Evolutionary conservation across 2,113 vertebrate genomes (phyloP), one percentile per base, ranked within the genome.

Genomic region (Lonchura striata): DNA sequence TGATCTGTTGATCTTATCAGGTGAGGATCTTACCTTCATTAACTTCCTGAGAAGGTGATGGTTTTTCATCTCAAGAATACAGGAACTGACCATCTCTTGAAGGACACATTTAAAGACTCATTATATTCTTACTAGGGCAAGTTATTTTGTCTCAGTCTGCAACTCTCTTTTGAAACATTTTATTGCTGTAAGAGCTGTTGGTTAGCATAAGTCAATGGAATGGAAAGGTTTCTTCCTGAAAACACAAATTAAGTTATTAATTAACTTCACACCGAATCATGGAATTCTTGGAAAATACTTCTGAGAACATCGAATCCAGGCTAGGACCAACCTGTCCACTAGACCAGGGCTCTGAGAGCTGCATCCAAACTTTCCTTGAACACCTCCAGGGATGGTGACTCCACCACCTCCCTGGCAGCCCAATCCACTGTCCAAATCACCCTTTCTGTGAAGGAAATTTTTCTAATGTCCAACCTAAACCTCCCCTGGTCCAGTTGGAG

Each of bases 291-390:
- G 13, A 82, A 53, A 74, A 75, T 10, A n/a, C 6, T 20, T 75
- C 19, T 47, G 53, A 68, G 46, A n/a, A 41, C 46, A 41, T 10
- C 0, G 0, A 31, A 14, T 47, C n/a, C 53, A 82, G 12, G n/a
- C 39, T 25, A 2, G 30, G 28, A 30, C 3, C 53, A 39, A 3
- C 6, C 3, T 39, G 15, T 15, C 28, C 46, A 18, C 1, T 3
- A 25, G 13, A 25, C 9, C 28, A 39, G 8, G 52, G 9, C 23
- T 39, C 19, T 25, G 28, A 53, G 15, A 14, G 37, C 37, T 27
- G 10, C 14, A 16, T 25, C 19, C 39, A 46, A 8, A 25, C 5
- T 60, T 39, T 82, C 61, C 46, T 66, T 41, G 53, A 60, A 30
- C 24, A 39, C 2, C 14, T 30, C 11, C 24, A 41, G 24, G 30